Evolutionary conservation across 2,797 vertebrate genomes (phyloP), one percentile per base, ranked within the genome.

Genomic region (Atherinosoma microstoma): DNA sequence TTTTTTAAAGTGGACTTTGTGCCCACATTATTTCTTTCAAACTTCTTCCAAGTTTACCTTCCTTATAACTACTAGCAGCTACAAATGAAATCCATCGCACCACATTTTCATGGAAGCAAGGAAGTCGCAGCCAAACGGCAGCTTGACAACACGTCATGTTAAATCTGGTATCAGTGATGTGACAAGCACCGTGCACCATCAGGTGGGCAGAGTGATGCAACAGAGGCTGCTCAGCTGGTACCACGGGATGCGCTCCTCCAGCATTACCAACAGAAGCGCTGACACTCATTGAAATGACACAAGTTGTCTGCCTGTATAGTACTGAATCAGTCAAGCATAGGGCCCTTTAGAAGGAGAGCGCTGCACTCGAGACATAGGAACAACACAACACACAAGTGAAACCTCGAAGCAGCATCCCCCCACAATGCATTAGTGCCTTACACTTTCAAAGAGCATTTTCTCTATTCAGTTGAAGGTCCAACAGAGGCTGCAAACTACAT

Each of bases 151-250:
- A 63, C 64, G 81, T 79, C 84, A 73, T 13, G 69, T 76, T 69
- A 35, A 58, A 75, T 36, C 64, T 35, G 11, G 34, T 16, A 47
- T 58, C 65, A 2, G 64, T 60, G 80, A 87, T 54, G 78, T 81
- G 87, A 86, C 84, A 80, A 70, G 70, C 4, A 40, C 73, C 27
- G 68, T 58, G 73, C 83, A 79, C 85, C 81, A 77, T 90, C 87
- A 92, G 88, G 90, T 91, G 90, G 87, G 85, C 76, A 87, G 64
- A 61, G 84, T 85, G 85, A 86, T 83, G 84, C 73, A 90, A 89
- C 64, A 84, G 74, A 88, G 78, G 86, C 82, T 80, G 89, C 85
- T 90, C 86, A 84, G 90, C 93, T 90, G 90, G 92, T 92, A 92
- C 90, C 73, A 79, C 89, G 16, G 79, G 84, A 86, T 80, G 84